Evolutionary conservation across 2,113 vertebrate species (phyloP).

Genomic region (Labeo rohita): DNA sequence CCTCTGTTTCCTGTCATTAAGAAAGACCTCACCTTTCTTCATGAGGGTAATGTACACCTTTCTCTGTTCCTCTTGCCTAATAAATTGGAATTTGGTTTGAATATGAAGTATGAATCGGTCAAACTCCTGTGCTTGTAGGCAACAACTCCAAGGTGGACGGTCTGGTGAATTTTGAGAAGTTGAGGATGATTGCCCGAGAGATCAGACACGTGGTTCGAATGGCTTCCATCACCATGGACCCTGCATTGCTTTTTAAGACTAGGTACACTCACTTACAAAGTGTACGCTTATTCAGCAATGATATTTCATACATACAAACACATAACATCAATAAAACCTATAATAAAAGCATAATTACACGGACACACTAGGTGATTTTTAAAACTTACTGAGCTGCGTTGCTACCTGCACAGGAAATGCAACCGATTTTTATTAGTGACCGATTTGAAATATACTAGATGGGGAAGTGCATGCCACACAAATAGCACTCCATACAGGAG

Average conservation of each 20-base stretch:
- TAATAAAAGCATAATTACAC: not conserved
- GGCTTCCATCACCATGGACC: slow-evolving; percentile 97
- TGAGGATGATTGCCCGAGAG: slow-evolving; percentile 98
- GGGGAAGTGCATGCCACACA: not conserved
- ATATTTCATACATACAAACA: not conserved
- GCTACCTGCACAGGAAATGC: not conserved
- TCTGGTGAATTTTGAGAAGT: slow-evolving; percentile 97
- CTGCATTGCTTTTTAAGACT: slow-evolving; percentile 94
- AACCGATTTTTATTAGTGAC: not conserved
- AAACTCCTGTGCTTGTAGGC: slow-evolving; percentile 70
- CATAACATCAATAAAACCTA: not conserved
- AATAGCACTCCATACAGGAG: not conserved
- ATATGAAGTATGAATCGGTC: not conserved
- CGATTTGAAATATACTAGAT: not conserved
- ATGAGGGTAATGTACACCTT: slow-evolving; percentile 83
- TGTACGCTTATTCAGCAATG: not conserved
- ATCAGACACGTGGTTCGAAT: slow-evolving; percentile 96
- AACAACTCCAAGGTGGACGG: slow-evolving; percentile 98
- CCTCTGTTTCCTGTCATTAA: slow-evolving; percentile 98
- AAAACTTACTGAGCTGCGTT: not conserved
- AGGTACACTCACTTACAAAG: slow-evolving; percentile 74
- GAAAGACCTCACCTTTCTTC: slow-evolving; percentile 98
- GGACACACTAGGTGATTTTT: not conserved
- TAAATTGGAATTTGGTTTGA: not conserved
- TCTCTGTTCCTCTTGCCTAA: not conserved